phyloP scores from a whole-genome alignment of 1,140 invertebrate genomes.

The Penaeus japonicus region DNA sequence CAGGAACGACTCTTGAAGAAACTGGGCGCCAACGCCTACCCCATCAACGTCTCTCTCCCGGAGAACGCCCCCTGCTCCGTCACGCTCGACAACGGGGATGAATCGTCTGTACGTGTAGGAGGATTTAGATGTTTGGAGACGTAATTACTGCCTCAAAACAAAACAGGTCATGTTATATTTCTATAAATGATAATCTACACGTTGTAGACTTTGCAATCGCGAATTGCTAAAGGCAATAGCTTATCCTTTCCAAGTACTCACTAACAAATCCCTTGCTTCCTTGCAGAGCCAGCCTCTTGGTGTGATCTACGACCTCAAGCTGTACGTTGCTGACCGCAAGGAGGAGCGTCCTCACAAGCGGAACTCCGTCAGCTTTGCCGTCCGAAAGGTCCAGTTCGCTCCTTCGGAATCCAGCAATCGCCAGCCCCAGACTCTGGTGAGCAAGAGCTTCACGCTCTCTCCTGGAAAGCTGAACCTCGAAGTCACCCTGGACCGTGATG shows the following conservation, averaged over 20 bases:
- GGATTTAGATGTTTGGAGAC: not conserved
- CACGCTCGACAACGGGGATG: constrained; percentile 75
- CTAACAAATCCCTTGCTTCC: no score
- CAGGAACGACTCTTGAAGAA: constrained; percentile 63
- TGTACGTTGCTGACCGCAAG: constrained; percentile 81
- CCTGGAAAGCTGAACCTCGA: constrained; percentile 85
- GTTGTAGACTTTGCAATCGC: not conserved
- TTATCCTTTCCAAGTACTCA: no score
- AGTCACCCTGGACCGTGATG: constrained; percentile 93
- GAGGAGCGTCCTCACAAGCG: constrained; percentile 88
- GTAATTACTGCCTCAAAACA: not conserved
- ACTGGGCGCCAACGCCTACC: constrained; percentile 60
- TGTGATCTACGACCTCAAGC: constrained; percentile 87
- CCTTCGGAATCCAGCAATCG: constrained; percentile 74
- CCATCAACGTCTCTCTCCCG: constrained; percentile 57
- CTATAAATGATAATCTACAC: not conserved
- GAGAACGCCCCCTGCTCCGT: constrained; percentile 80
- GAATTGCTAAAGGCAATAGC: no score
- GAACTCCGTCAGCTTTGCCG: constrained; percentile 72
- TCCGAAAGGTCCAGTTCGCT: constrained; percentile 74
- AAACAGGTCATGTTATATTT: not conserved
- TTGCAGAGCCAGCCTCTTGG: constrained; percentile 84
- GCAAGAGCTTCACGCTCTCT: constrained; percentile 88
- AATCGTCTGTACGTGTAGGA: constrained; percentile 70
- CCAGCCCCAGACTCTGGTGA: constrained; percentile 85